Base-by-base conservation (phyloP, 2,797 vertebrate species). In the Miichthys miiuy region DNA sequence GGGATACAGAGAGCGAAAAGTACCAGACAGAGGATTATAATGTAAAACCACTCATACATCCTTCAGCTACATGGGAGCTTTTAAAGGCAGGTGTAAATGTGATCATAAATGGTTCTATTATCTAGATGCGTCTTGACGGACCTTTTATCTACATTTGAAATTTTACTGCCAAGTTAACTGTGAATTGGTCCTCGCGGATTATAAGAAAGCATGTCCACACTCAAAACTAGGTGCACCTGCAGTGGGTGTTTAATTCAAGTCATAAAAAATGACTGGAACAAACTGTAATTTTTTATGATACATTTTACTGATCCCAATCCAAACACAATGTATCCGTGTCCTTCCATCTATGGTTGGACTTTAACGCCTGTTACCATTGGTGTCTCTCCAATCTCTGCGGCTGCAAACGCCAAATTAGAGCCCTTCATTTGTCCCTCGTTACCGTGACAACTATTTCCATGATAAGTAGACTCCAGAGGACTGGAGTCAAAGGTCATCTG, bases 401-500 rank as follows among this genome's bases (percentile, higher is more conserved):
- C 44, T 79, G 54, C 64, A 71, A 27, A 48, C 14, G 30, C 4
- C 56, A 57, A 51, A 80, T 70, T 70, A 65, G 4, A 79, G 41
- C 10, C 30, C 5, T 38, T 68, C 6, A 51, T 70, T 74, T 46
- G 47, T 65, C 70, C 17, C 72, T 52, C 13, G 23, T 71, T 55
- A 78, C 25, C 27, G 21, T 9, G 10, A 20, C 68, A 75, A 56
- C 77, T 38, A 72, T 70, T 72, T 78, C 41, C 34, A 44, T n/a
- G 46, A 63, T 56, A 71, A 73, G 41, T 4, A 51, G 42, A 11
- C 42, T 50, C 47, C n/a, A 66, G 54, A 46, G 25, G 38, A 69
- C 1, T 2, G 20, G 51, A 76, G 78, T 70, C 79, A 89, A 72
- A 88, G 82, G 83, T 79, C 74, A 72, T 62, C n/a, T 41, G 42